These are phyloP conservation scores for Spodoptera littoralis DNA, from an alignment of 2,888 invertebrate species.

Conservation along the genomic window DNA sequence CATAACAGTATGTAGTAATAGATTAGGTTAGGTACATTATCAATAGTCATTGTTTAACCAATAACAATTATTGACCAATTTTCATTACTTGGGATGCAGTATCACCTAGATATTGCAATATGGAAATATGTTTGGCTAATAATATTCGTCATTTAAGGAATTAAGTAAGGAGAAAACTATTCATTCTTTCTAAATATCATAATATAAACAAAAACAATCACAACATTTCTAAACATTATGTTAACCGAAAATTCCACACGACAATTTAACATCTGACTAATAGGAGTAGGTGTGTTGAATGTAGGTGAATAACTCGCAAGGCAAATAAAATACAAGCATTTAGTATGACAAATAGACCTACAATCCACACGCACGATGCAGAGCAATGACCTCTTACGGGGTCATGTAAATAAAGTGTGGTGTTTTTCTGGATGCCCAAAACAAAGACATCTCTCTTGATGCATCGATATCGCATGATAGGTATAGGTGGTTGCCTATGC, in stretches of 20 bases:
- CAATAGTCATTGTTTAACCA: conserved; percentile 15
- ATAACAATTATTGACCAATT: conserved; percentile 4
- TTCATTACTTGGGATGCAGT: not conserved
- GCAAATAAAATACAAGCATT: conserved; percentile 45
- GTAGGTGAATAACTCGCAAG: conserved; percentile 49
- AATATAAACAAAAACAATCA: conserved; percentile 23
- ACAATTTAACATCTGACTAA: conserved; percentile 41
- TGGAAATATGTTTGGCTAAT: not conserved
- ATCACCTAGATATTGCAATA: conserved; percentile 1
- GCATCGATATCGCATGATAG: conserved; percentile 30
- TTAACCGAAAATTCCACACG: conserved; percentile 21
- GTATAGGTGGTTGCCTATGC: conserved; percentile 43
- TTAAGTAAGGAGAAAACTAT: not conserved
- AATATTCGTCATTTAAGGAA: not conserved
- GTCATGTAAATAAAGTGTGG: conserved; percentile 68
- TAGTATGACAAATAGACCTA: conserved; percentile 29
- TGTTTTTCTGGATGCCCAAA: conserved; percentile 31
- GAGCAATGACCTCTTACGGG: conserved; percentile 75
- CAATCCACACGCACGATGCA: conserved; percentile 41
- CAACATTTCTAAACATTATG: conserved; percentile 7
- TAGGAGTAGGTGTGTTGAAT: conserved; percentile 36
- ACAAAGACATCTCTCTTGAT: conserved; percentile 38
- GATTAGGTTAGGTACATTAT: conserved; percentile 2
- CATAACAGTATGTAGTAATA: conserved; percentile 18
- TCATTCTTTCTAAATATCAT: not conserved